Conservation (phyloP, 1,140 invertebrate genomes). For the Colletes latitarsis region DNA sequence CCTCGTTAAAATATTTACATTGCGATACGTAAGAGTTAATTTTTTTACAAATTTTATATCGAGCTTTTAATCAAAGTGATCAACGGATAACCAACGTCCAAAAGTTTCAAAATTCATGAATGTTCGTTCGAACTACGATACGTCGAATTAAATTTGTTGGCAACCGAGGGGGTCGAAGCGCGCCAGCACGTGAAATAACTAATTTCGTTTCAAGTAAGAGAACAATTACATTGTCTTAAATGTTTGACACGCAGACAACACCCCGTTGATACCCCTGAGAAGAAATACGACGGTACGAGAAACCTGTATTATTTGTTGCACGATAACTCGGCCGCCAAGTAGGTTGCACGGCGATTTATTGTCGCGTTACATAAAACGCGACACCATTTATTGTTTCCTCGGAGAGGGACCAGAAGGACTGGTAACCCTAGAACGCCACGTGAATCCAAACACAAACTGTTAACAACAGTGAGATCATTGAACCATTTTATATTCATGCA, state of each 20-base stretch:
- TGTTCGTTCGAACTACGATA: too few relatives aligned
- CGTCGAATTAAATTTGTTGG: too few relatives aligned
- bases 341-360: constrained; percentile 31
- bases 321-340: constrained; percentile 12
- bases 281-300: not conserved
- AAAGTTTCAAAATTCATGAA: too few relatives aligned
- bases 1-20: too few relatives aligned
- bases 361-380: constrained; percentile 30
- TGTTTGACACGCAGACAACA: too few relatives aligned
- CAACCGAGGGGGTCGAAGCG: not conserved
- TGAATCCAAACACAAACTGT: not conserved
- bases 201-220: not conserved
- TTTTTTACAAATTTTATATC: too few relatives aligned
- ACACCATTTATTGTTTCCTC: constrained; percentile 5
- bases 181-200: not conserved
- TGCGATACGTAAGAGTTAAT: too few relatives aligned
- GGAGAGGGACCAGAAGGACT: not conserved
- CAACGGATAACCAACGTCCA: too few relatives aligned
- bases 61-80: too few relatives aligned
- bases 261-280: not conserved
- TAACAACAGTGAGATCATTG: not conserved
- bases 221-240: not conserved
- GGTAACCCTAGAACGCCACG: not conserved
- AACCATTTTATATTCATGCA: not conserved
- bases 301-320: not conserved